These are phyloP conservation scores for Neodon shergylaensis DNA, from an alignment of 2,113 vertebrate genomes.

Conservation along the genomic window DNA sequence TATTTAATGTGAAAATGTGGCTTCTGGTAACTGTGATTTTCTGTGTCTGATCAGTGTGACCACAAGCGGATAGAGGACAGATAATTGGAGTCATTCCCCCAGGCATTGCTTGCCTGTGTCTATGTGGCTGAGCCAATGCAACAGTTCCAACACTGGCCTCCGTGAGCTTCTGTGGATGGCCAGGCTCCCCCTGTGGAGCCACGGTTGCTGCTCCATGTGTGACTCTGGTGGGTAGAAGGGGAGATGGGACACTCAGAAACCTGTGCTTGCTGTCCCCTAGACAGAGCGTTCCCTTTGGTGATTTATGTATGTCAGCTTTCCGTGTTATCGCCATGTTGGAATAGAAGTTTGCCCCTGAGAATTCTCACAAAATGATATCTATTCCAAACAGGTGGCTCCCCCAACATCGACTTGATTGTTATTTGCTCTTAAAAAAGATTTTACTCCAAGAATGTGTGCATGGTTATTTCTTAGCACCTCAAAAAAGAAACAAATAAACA, in stretches of 20 bases:
- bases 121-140: not conserved
- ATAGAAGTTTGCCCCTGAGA: not conserved
- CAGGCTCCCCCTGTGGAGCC: not conserved
- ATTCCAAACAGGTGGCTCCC: not conserved
- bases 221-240: not conserved
- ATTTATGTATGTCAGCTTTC: not conserved
- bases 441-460: not conserved
- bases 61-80: no score
- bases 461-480: not conserved
- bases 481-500: not conserved
- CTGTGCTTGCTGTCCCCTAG: not conserved
- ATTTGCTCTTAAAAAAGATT: constrained; percentile 13
- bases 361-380: not conserved
- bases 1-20: not conserved
- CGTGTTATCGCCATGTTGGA: not conserved
- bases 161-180: not conserved
- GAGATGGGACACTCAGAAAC: not conserved
- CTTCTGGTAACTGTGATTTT: not conserved
- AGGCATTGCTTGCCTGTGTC: not conserved
- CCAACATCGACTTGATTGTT: not conserved
- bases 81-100: not conserved
- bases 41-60: not conserved
- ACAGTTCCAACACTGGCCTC: not conserved
- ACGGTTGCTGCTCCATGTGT: not conserved
- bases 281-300: not conserved